A percentile compares a stretch with the other conserved stretches of the same genome.
phyloP scores from a whole-genome alignment of 2,113 vertebrate species.

The Misgurnus mizolepis region DNA sequence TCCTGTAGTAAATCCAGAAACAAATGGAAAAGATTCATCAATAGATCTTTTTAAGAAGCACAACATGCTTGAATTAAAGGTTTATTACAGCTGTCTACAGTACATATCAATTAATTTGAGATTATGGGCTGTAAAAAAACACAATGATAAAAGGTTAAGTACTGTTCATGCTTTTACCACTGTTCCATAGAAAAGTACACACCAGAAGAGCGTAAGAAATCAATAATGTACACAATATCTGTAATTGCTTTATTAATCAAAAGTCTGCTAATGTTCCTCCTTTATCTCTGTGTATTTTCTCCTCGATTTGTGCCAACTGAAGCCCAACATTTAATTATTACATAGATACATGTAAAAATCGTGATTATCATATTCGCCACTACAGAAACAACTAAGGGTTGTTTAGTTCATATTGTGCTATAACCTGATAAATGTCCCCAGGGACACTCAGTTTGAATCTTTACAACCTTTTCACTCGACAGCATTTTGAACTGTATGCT shows the following conservation, averaged over 20 bases:
- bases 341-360: constrained; percentile 10
- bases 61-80: neutral
- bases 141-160: neutral
- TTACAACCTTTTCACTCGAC: neutral
- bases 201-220: constrained; percentile 15
- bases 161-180: constrained; percentile 15
- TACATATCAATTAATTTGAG: neutral
- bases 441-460: neutral
- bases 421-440: neutral
- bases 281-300: constrained; percentile 7
- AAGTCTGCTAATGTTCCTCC: neutral
- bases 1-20: constrained; percentile 27
- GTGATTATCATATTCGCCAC: neutral
- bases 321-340: neutral
- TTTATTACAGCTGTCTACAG: neutral
- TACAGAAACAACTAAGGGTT: neutral
- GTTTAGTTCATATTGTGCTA: neutral
- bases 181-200: constrained; percentile 12
- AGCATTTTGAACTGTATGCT: constrained; percentile 8
- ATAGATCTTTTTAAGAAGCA: neutral
- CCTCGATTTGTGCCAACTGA: constrained; percentile 27
- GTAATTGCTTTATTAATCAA: constrained; percentile 8
- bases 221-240: constrained; percentile 13
- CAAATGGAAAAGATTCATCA: constrained; percentile 29
- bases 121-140: neutral